Evolutionary conservation across 2,113 vertebrate species (phyloP).

Genomic region (Anguilla japonica): DNA sequence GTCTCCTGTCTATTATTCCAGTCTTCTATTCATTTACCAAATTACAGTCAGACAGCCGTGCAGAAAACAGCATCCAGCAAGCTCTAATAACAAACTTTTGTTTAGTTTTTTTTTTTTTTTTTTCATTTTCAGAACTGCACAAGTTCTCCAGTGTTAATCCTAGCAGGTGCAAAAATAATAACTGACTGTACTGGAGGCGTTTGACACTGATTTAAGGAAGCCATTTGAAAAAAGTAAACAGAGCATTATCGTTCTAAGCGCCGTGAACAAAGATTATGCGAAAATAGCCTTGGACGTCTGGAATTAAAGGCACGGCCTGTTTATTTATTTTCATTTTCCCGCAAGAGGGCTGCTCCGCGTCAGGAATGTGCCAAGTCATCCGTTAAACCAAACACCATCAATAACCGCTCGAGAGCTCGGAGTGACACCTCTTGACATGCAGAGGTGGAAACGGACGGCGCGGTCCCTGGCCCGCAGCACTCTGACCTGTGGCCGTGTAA

Average conservation of each 20-base stretch:
- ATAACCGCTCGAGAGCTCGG: background rate
- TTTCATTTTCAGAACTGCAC: background rate
- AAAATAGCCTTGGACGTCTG: slow-evolving; percentile 27
- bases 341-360: background rate
- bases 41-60: slow-evolving; percentile 54
- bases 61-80: slow-evolving; percentile 54
- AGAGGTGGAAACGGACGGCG: background rate
- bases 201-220: slow-evolving; percentile 32
- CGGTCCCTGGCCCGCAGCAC: slow-evolving; percentile 10
- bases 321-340: slow-evolving; percentile 8
- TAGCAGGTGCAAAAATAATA: slow-evolving; percentile 39
- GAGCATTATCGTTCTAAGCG: slow-evolving; percentile 33
- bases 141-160: slow-evolving; percentile 27
- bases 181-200: slow-evolving; percentile 26
- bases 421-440: background rate
- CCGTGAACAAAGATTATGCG: background rate
- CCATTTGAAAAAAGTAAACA: slow-evolving; percentile 37
- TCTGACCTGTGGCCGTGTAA: slow-evolving; percentile 41
- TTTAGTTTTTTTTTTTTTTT: background rate
- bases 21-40: slow-evolving; percentile 56
- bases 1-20: slow-evolving; percentile 38
- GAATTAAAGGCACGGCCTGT: slow-evolving; percentile 8
- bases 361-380: slow-evolving; percentile 20
- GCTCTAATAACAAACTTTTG: slow-evolving; percentile 6
- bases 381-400: slow-evolving; percentile 22